phyloP scores from a whole-genome alignment of 1,140 invertebrate genomes.

The Cotesia vestalis region DNA sequence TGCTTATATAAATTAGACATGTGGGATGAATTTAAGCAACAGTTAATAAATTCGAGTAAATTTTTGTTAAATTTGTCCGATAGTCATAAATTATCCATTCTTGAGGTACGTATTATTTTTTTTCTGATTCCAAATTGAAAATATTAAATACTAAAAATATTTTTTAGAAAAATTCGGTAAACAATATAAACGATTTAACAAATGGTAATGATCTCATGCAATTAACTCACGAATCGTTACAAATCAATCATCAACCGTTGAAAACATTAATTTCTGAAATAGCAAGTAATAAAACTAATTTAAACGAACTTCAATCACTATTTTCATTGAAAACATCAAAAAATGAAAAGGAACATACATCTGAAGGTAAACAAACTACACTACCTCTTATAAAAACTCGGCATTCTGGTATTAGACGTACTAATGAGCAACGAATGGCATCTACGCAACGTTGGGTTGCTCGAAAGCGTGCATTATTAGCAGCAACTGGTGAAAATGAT shows the following conservation, averaged over 20 bases:
- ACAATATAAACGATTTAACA: no score
- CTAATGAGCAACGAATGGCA: constrained; percentile 54
- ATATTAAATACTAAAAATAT: not conserved
- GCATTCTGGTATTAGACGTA: constrained; percentile 35
- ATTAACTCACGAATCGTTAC: no score
- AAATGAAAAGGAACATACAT: constrained; percentile 24
- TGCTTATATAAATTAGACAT: constrained; percentile 61
- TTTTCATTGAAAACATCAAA: constrained; percentile 16
- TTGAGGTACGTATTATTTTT: constrained; percentile 41
- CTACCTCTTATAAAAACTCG: constrained; percentile 32
- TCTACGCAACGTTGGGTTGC: constrained; percentile 62
- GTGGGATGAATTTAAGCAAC: constrained; percentile 59
- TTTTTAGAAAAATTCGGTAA: not conserved
- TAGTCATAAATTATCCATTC: constrained; percentile 43
- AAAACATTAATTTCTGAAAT: constrained; percentile 4
- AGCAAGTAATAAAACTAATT: not conserved
- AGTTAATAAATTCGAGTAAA: constrained; percentile 54
- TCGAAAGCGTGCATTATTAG: constrained; percentile 58
- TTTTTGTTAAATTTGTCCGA: constrained; percentile 52
- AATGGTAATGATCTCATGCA: no score
- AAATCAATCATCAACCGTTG: no score
- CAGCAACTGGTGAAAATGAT: constrained; percentile 54
- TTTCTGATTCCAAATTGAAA: not conserved
- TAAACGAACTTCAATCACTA: constrained; percentile 5
- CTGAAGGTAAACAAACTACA: constrained; percentile 29